A percentile compares a stretch with the other conserved stretches of the same genome.
Conservation (phyloP, 2,797 vertebrate genomes). For the Tragopan temminckii region DNA sequence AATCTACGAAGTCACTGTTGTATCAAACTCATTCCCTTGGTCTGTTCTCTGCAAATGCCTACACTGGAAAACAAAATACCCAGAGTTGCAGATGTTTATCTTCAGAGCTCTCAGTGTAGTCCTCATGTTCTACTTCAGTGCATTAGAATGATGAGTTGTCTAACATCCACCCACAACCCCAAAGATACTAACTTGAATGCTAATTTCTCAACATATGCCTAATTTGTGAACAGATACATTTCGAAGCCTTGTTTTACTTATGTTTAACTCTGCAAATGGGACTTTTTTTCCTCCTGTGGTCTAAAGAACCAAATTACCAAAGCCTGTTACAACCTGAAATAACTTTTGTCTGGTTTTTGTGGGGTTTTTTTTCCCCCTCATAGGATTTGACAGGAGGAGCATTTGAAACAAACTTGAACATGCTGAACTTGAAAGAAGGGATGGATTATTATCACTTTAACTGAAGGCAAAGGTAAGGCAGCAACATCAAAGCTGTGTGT, state of each 20-base stretch:
- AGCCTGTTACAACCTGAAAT: background rate
- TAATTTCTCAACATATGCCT: accelerated
- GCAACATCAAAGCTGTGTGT: background rate
- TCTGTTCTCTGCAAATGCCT: background rate
- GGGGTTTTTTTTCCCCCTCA: background rate
- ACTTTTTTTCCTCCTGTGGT: background rate
- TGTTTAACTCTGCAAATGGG: background rate
- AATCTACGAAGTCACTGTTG: background rate
- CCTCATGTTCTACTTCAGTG: background rate
- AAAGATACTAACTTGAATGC: background rate
- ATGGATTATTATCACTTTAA: constrained; percentile 84
- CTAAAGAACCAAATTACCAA: background rate
- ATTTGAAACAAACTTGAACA: constrained; percentile 87
- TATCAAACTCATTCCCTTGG: background rate
- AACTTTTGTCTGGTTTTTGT: background rate
- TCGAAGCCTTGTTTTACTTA: background rate
- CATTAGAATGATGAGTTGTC: accelerated
- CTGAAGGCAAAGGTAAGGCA: constrained; percentile 43
- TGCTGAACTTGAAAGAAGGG: constrained; percentile 86
- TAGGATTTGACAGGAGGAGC: constrained; percentile 92
- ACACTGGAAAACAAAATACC: background rate
- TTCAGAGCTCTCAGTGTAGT: background rate
- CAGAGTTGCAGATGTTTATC: accelerated
- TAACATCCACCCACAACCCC: accelerated
- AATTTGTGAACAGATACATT: background rate